Conservation (phyloP, 1,140 invertebrate genomes). For the Caenorhabditis elegans region DNA sequence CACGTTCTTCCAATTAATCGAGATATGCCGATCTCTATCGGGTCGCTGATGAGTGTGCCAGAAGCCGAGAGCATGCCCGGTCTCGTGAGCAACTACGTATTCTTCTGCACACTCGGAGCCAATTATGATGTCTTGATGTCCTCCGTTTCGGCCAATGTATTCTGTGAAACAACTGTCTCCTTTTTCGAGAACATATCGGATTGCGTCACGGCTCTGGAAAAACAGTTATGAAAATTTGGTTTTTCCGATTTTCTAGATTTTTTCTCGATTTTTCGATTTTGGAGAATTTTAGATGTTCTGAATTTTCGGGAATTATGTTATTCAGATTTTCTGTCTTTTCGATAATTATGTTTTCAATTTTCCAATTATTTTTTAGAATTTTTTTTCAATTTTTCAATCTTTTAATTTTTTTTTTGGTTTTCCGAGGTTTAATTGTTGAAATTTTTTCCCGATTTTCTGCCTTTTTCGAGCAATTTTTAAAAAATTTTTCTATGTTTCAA, state of each 20-base stretch:
- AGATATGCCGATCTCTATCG: constrained; percentile 48
- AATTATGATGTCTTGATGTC: constrained; percentile 66
- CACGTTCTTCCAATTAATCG: constrained; percentile 67
- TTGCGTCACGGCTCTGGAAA: constrained; percentile 55
- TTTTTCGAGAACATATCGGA: constrained; percentile 62
- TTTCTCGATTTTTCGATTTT: too few relatives aligned
- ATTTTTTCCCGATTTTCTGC: too few relatives aligned
- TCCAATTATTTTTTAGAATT: too few relatives aligned
- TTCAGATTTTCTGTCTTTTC: too few relatives aligned
- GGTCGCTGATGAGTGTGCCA: constrained; percentile 67
- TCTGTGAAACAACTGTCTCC: constrained; percentile 66
- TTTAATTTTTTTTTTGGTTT: too few relatives aligned
- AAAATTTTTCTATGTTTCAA: too few relatives aligned
- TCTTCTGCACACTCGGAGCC: constrained; percentile 66
- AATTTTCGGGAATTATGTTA: too few relatives aligned
- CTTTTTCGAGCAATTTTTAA: too few relatives aligned
- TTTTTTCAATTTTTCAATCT: too few relatives aligned
- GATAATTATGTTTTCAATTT: too few relatives aligned
- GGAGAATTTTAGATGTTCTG: neutral
- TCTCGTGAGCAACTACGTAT: constrained; percentile 67
- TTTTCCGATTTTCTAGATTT: neutral
- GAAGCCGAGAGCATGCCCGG: constrained; percentile 67
- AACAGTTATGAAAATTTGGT: neutral
- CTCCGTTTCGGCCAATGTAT: constrained; percentile 65
- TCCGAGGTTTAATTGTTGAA: too few relatives aligned